These are phyloP conservation scores for Cairina moschata DNA, from an alignment of 2,113 vertebrate genomes.

Conservation along the genomic window DNA sequence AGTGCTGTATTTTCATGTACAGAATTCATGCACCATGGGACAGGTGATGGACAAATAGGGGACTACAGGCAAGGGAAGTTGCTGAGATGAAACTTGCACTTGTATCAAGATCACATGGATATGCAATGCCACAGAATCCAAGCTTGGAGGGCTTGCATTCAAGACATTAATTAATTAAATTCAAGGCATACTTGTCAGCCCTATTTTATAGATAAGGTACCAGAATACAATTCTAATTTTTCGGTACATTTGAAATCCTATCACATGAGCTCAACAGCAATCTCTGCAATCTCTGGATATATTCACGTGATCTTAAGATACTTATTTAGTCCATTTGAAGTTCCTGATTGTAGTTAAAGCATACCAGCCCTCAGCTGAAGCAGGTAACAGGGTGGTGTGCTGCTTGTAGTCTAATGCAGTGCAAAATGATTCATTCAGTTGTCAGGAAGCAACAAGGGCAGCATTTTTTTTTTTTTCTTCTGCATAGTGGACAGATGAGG, in stretches of 20 bases:
- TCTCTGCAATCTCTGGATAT: neutral
- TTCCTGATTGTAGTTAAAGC: neutral
- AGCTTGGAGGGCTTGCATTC: too few species aligned
- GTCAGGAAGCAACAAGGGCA: neutral
- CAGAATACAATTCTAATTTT: neutral
- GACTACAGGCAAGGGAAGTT: neutral
- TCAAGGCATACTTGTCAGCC: neutral
- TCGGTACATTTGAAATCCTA: neutral
- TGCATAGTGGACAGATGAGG: neutral
- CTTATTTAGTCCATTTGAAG: neutral
- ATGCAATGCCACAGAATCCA: neutral
- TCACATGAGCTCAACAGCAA: neutral
- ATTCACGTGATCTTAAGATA: neutral
- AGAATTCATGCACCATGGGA: accelerated
- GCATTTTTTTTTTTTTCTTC: neutral
- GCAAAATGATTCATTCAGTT: neutral
- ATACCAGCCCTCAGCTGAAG: neutral
- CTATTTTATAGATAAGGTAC: neutral
- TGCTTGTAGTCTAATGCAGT: neutral
- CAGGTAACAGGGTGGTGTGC: neutral
- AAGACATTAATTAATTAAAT: neutral
- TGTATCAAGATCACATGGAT: neutral
- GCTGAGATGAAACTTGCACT: neutral
- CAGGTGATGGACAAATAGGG: neutral
- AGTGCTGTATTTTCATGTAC: neutral